Percentiles rank a stretch among this genome's conserved stretches.
Conservation (phyloP, 2,113 vertebrate genomes). For the Mobula hypostoma region DNA sequence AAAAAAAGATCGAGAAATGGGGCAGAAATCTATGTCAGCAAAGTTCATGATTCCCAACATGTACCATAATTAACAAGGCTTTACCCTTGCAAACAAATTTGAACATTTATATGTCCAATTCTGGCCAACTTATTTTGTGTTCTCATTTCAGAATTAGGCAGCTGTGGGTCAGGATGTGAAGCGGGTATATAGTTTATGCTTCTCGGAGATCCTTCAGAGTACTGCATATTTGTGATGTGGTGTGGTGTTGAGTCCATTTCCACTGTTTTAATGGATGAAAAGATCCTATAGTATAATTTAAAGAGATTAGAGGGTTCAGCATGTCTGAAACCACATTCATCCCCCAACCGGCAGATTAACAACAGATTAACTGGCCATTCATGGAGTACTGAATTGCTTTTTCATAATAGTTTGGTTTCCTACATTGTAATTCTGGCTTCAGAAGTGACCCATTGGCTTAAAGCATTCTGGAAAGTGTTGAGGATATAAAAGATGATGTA, state of each 20-base stretch:
- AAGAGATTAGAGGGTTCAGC: not conserved
- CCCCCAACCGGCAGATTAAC: not conserved
- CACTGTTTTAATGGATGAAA: not conserved
- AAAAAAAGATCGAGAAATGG: not conserved
- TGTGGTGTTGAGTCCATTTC: not conserved
- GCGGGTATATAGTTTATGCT: not conserved
- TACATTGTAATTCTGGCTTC: not conserved
- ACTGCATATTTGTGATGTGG: not conserved
- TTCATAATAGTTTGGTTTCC: not conserved
- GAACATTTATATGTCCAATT: not conserved
- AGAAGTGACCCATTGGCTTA: not conserved
- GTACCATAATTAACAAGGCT: not conserved
- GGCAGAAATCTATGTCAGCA: not conserved
- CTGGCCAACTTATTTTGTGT: not conserved
- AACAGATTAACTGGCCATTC: not conserved
- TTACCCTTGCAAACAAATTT: not conserved
- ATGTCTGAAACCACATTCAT: not conserved
- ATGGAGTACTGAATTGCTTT: not conserved
- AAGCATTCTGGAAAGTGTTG: not conserved
- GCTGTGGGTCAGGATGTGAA: not conserved
- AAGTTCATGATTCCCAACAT: not conserved
- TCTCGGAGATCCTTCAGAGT: not conserved
- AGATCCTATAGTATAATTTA: no score
- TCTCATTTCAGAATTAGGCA: not conserved
- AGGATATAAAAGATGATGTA: not conserved